These are phyloP conservation scores for Phoxinus phoxinus DNA, from an alignment of 2,113 vertebrate species.

Conservation along the genomic window DNA sequence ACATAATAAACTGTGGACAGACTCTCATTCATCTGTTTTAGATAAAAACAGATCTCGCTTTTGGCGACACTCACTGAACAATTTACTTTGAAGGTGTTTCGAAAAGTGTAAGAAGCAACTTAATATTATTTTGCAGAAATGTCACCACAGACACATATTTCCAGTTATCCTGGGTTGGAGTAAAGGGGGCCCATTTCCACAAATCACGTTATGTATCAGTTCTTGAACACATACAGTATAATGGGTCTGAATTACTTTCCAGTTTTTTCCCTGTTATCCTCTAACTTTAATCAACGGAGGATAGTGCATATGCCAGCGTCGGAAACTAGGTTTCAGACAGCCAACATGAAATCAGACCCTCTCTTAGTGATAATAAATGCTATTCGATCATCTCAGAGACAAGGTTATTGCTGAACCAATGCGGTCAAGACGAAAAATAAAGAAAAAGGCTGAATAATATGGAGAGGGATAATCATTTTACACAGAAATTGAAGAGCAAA, in stretches of 20 bases:
- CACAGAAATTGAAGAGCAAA: not conserved
- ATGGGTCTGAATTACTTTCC: not conserved
- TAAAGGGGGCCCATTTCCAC: not conserved
- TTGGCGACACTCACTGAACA: not conserved
- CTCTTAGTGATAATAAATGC: constrained; percentile 22
- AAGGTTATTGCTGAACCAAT: constrained; percentile 37
- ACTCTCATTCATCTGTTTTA: not conserved
- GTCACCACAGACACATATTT: not conserved
- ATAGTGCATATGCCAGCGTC: not conserved
- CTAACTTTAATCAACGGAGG: not conserved
- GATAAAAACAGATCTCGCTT: not conserved
- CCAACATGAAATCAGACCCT: constrained; percentile 22
- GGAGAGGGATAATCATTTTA: constrained; percentile 29
- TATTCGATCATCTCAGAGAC: constrained; percentile 39
- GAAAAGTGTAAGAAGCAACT: not conserved
- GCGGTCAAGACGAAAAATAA: constrained; percentile 6
- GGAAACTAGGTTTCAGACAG: constrained; percentile 9
- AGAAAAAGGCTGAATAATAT: constrained; percentile 2
- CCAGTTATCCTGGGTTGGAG: not conserved
- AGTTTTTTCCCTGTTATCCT: constrained; percentile 9
- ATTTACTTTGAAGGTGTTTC: not conserved
- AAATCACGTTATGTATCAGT: not conserved
- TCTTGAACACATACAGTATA: constrained; percentile 8
- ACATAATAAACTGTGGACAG: not conserved
- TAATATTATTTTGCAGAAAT: not conserved